A percentile compares a stretch with the other conserved stretches of the same genome.
These are phyloP conservation scores for Biston stratarius DNA, from an alignment of 2,888 invertebrate species.

Conservation along the genomic window DNA sequence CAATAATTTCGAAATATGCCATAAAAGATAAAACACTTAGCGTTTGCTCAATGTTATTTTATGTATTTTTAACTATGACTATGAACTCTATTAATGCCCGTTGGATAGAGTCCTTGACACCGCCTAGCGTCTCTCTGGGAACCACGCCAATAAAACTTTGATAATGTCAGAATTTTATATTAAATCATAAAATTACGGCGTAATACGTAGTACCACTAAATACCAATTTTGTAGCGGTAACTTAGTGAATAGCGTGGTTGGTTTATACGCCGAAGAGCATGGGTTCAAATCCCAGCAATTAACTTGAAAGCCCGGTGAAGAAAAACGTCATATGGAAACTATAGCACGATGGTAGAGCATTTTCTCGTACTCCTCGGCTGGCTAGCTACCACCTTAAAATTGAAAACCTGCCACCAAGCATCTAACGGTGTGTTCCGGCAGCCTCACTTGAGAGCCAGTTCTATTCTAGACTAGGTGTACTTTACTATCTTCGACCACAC, in stretches of 20 bases:
- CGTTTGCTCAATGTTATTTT: constrained; percentile 26
- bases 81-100: constrained; percentile 6
- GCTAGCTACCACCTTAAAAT: neutral
- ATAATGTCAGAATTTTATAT: constrained; percentile 1
- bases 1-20: constrained; percentile 9
- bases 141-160: constrained; percentile 20
- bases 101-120: constrained; percentile 22
- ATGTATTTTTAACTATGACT: constrained; percentile 26
- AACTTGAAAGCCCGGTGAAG: no score
- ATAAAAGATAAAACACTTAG: constrained; percentile 19
- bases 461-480: no score
- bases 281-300: no score
- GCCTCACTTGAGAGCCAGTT: no score
- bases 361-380: no score
- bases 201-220: neutral
- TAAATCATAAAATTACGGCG: neutral
- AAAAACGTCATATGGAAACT: no score
- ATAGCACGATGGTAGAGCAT: no score
- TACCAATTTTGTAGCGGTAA: neutral
- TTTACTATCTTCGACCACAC: no score
- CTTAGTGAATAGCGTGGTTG: no score
- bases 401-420: no score
- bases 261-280: no score
- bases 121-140: neutral
- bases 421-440: no score